Evolutionary conservation across 2,888 invertebrate species (phyloP).

Genomic region (Strigamia transsilvanica): DNA sequence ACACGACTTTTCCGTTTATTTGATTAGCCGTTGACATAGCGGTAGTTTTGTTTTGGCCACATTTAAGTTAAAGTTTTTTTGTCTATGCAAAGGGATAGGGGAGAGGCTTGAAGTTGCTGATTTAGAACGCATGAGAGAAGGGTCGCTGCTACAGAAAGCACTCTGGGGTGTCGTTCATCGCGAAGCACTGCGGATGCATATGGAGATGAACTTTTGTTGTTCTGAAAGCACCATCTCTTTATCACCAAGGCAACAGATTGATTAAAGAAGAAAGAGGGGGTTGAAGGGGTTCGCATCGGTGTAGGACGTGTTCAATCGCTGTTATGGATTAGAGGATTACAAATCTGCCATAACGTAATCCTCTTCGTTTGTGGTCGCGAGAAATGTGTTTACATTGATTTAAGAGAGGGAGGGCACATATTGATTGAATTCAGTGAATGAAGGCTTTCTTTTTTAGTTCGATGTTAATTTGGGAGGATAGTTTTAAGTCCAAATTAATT

Average conservation of each 20-base stretch:
- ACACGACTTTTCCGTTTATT: not conserved
- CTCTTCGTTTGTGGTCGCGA: not conserved
- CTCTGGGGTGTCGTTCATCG: constrained; percentile 24
- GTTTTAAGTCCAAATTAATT: not conserved
- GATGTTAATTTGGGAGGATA: not conserved
- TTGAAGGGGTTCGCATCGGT: not conserved
- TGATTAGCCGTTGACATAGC: constrained; percentile 17
- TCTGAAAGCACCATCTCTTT: not conserved
- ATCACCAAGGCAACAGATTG: constrained; percentile 24
- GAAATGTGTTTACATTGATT: constrained; percentile 11
- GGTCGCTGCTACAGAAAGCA: constrained; percentile 22
- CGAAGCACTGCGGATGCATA: not conserved
- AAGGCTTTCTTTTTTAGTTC: not conserved
- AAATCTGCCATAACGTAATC: not conserved
- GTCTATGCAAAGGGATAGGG: not conserved
- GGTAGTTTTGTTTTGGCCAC: not conserved
- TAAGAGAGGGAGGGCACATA: not conserved
- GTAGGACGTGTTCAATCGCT: not conserved
- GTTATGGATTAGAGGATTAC: constrained; percentile 32
- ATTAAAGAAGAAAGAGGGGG: constrained; percentile 19
- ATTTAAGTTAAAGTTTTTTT: constrained; percentile 3
- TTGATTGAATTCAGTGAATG: not conserved
- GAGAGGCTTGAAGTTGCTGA: not conserved
- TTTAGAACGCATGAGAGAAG: constrained; percentile 9
- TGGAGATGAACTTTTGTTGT: constrained; percentile 14